Conservation (phyloP, 1,140 invertebrate species). For the Sarcophaga bullata region DNA sequence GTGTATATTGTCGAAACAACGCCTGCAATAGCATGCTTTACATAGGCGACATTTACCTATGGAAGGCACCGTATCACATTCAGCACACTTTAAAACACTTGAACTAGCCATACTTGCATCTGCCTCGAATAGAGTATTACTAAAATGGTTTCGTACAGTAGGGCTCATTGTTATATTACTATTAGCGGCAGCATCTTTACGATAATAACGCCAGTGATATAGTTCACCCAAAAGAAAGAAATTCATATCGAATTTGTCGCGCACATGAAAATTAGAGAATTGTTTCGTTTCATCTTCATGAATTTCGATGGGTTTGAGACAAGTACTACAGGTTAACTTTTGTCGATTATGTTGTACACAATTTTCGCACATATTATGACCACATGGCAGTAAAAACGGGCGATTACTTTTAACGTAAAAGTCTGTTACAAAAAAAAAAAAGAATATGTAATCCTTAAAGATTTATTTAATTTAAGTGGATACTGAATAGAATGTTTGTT, state of each 20-base stretch:
- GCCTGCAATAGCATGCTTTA: conserved; percentile 52
- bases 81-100: conserved; percentile 48
- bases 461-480: no score
- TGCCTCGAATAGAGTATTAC: conserved; percentile 18
- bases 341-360: conserved; percentile 50
- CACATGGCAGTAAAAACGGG: conserved; percentile 55
- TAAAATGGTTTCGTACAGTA: not conserved
- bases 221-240: conserved; percentile 54
- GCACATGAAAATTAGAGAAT: conserved; percentile 46
- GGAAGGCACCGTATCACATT: conserved; percentile 47
- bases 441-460: no score
- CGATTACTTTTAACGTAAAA: conserved; percentile 46
- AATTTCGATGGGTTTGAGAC: conserved; percentile 38
- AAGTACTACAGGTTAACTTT: conserved; percentile 51
- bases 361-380: conserved; percentile 56
- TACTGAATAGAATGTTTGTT: no score
- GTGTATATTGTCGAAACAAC: conserved; percentile 55
- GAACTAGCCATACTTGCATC: not conserved
- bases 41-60: conserved; percentile 53
- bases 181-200: conserved; percentile 44
- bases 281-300: conserved; percentile 7
- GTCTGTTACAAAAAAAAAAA: conserved; percentile 6
- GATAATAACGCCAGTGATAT: conserved; percentile 42
- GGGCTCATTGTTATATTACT: conserved; percentile 41
- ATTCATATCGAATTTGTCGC: conserved; percentile 54